Evolutionary conservation across 2,113 vertebrate genomes (phyloP), one percentile per base, ranked within the genome.

Genomic region (Callaeas wilsoni): DNA sequence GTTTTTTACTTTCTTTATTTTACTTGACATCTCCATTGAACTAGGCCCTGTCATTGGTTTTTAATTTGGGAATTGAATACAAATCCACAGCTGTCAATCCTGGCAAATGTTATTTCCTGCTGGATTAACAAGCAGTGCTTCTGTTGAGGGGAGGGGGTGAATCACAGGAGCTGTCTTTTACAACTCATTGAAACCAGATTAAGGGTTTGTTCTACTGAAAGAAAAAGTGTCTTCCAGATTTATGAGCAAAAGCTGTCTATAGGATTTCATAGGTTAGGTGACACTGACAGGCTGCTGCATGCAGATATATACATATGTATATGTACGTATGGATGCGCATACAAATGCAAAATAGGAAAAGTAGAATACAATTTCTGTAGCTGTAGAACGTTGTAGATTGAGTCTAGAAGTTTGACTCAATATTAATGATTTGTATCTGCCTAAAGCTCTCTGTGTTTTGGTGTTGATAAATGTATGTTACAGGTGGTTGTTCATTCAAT

Each of bases 101-200:
- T 97, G 97, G 96, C 97, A 98, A 97, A 97, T 97, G 97, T 91
- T 97, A 89, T 97, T 98, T 98, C 97, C 97, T 97, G 97, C 89
- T 96, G 97, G 95, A 97, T 97, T 97, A 97, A 90, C 82, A 82
- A 86, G 93, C 90, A 94, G 62, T 92, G 80, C 93, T 97, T 95
- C 95, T 96, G 95, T 90, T 92, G 89, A 92, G 63, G 90, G 84
- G 90, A 84, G 94, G 95, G 84, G 75, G 52, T 65, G 85, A 84
- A 95, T 94, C 80, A 78, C 70, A 94, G 95, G 94, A 93, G 87
- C 87, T 93, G 93, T 83, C 88, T 96, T 94, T 95, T 90, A 71
- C 81, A 88, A 62, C 94, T 95, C 87, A 95, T 96, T 93, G 86
- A 95, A 94, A 90, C 59, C 71, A 91, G 87, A 95, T 96, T 92